Evolutionary conservation across 2,113 vertebrate species (phyloP).

Genomic region (Piaya cayana): DNA sequence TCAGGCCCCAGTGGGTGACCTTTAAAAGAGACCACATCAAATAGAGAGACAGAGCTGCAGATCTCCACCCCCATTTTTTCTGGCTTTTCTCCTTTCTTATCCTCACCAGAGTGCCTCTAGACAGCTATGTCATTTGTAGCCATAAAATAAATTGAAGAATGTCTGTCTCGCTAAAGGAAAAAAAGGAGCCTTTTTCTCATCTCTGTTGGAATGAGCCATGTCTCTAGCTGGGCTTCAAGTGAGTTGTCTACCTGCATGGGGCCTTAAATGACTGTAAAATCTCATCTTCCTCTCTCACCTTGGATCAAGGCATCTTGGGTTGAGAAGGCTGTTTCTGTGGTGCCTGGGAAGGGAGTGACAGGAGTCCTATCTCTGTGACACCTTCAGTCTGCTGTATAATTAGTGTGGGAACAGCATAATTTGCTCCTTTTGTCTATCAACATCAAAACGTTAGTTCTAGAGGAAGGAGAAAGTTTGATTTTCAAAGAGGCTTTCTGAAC

Average conservation of each 20-base stretch:
- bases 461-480: not conserved
- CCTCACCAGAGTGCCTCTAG: not conserved
- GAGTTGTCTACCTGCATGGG: not conserved
- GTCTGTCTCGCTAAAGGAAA: not conserved
- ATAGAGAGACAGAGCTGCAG: not conserved
- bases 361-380: not conserved
- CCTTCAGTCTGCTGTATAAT: not conserved
- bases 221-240: not conserved
- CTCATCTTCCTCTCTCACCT: not conserved
- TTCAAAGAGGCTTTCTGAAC: not conserved
- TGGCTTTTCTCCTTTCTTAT: not conserved
- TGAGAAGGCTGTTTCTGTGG: not conserved
- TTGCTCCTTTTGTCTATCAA: not conserved
- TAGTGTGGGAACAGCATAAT: not conserved
- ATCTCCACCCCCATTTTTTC: not conserved
- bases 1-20: not conserved
- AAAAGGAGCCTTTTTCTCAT: not conserved
- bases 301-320: not conserved
- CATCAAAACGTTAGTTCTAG: not conserved
- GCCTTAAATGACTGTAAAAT: not conserved
- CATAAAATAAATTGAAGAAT: conserved; percentile 17
- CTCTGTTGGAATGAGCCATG: accelerated
- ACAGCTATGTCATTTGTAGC: conserved; percentile 44
- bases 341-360: not conserved
- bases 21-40: conserved; percentile 37